phyloP scores from a whole-genome alignment of 2,113 vertebrate genomes.

The Echinops telfairi region DNA sequence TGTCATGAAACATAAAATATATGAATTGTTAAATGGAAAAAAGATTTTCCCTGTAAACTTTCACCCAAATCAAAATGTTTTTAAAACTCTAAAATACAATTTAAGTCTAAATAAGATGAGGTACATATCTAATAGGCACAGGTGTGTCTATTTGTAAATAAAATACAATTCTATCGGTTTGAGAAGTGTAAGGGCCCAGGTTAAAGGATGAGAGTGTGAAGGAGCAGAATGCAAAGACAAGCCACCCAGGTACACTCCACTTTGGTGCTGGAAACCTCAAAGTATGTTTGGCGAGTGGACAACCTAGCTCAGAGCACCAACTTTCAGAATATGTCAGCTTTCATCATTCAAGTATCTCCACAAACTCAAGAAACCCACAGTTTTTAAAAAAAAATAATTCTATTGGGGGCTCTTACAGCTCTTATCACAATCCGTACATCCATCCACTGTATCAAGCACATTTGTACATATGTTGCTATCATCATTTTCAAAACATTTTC shows the following conservation, averaged over 20 bases:
- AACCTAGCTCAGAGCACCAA: not conserved
- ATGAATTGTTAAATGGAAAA: too few species aligned
- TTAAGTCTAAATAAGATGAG: not conserved
- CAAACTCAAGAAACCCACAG: not conserved
- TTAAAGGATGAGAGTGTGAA: not conserved
- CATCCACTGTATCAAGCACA: too few species aligned
- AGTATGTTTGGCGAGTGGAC: not conserved
- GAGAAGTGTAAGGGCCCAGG: not conserved
- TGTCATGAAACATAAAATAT: too few species aligned
- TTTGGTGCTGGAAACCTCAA: not conserved
- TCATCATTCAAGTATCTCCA: not conserved
- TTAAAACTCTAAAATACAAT: not conserved
- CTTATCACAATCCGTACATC: too few species aligned
- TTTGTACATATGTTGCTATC: too few species aligned
- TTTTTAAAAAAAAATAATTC: too few species aligned
- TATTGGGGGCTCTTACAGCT: too few species aligned
- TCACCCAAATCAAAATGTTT: too few species aligned
- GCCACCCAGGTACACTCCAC: not conserved
- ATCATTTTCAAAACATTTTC: too few species aligned
- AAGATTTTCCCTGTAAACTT: too few species aligned
- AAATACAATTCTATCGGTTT: not conserved
- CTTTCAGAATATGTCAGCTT: not conserved
- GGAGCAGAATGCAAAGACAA: not conserved
- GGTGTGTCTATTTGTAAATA: not conserved
- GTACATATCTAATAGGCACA: not conserved